Evolutionary conservation across 2,888 invertebrate genomes (phyloP), one percentile per base, ranked within the genome.

Genomic region (Tinea semifulvella): DNA sequence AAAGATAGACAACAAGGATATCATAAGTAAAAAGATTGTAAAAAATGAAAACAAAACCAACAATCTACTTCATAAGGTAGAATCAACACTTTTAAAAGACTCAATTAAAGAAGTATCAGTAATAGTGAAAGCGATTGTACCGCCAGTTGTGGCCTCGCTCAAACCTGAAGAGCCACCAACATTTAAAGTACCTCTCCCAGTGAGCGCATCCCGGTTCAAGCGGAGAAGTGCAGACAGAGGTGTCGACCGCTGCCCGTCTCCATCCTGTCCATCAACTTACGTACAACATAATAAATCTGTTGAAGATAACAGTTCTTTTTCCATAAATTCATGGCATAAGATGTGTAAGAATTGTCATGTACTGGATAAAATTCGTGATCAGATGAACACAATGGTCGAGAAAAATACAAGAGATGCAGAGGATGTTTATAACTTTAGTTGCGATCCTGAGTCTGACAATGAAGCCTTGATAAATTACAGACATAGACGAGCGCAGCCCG

Each of bases 381-480:
- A 17, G 2, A 18, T 36, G 18, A 16, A 17, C 2, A 18, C 14
- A 16, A 40, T 40, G 4, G 20, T 22, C n/a, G 22, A 40, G 6
- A 20, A 20, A 6, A 22, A 40, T 2, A 40, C 4, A 6, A 22
- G 22, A 10, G 19, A n/a, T 5, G 22, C 22, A 2, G 40, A 40
- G 11, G 40, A 40, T 11, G 40, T 40, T 2, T 40, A 40, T 22
- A 20, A n/a, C 6, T 40, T 40, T 16, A 16, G n/a, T n/a, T 36
- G 36, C 8, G 40, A 38, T 3, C 17, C 6, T 3, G 38, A 40
- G 4, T 11, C n/a, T 8, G 22, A 40, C 7, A 22, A 22, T 5
- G 38, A 17, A 10, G 35, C 35, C 2, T 18, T 36, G 8, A 36
- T 18, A 2, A 36, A 36, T 14, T 36, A 36, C 36, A 16, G 36